Evolutionary conservation across 2,113 vertebrate species (phyloP).

Genomic region (Microcebus griseorufus): DNA sequence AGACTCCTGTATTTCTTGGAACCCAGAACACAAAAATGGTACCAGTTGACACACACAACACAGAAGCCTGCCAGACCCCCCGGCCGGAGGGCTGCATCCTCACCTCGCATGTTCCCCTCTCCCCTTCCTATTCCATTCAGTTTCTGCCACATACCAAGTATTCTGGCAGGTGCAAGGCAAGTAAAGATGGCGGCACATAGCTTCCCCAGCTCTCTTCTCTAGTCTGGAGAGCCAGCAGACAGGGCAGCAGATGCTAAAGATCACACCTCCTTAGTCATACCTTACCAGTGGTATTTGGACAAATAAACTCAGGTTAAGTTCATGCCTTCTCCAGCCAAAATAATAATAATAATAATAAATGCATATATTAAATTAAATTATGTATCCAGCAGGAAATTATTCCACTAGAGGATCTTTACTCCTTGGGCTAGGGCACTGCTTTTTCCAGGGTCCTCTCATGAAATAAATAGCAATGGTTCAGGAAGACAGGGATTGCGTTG

Average conservation of each 20-base stretch:
- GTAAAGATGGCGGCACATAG: neutral
- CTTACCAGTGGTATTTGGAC: neutral
- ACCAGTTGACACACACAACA: accelerated
- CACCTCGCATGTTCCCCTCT: neutral
- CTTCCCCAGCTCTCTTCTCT: neutral
- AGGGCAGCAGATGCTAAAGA: neutral
- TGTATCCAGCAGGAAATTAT: too few relatives aligned
- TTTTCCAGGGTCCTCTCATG: neutral
- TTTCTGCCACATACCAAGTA: neutral
- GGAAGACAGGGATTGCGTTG: too few relatives aligned
- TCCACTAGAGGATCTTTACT: neutral
- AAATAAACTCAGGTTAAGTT: neutral
- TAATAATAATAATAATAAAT: too few relatives aligned
- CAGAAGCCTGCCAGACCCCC: neutral
- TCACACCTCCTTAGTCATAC: neutral
- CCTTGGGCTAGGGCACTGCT: neutral
- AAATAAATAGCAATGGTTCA: neutral
- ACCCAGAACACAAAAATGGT: neutral
- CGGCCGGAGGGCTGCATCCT: too few relatives aligned
- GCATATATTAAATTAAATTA: too few relatives aligned
- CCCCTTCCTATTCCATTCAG: accelerated
- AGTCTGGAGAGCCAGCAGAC: too few relatives aligned
- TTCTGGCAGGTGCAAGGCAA: neutral
- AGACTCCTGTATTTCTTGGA: neutral
- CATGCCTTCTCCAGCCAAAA: neutral